Percentiles rank a stretch among this genome's conserved stretches.
These are phyloP conservation scores for Zingel zingel DNA, from an alignment of 2,113 vertebrate species.

Conservation along the genomic window DNA sequence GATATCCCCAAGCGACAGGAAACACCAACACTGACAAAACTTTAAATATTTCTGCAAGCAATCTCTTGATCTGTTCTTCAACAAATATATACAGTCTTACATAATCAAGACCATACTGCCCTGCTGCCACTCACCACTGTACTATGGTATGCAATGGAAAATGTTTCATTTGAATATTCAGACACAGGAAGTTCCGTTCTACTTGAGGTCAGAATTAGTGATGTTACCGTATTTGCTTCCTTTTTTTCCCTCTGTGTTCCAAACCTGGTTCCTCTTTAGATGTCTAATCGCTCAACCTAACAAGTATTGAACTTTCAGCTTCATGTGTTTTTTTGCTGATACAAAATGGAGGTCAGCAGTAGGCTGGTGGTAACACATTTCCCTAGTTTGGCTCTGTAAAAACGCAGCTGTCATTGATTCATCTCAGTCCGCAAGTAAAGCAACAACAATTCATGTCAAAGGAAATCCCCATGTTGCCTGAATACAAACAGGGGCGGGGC, in stretches of 20 bases:
- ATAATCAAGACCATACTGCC: not conserved
- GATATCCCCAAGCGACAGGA: not conserved
- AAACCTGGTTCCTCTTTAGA: conserved; percentile 51
- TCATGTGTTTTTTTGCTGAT: not conserved
- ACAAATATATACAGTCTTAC: not conserved
- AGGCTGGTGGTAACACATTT: not conserved
- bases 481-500: not conserved
- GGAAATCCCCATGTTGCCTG: not conserved
- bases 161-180: conserved; percentile 38
- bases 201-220: conserved; percentile 32
- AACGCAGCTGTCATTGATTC: conserved; percentile 4
- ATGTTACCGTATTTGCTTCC: conserved; percentile 36
- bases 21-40: not conserved
- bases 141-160: conserved; percentile 42
- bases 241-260: conserved; percentile 9
- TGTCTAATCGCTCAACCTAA: not conserved
- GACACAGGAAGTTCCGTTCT: conserved; percentile 51
- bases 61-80: not conserved
- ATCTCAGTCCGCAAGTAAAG: not conserved
- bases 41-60: not conserved
- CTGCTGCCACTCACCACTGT: not conserved
- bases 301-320: not conserved
- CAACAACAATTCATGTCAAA: not conserved
- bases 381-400: not conserved
- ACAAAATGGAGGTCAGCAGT: not conserved